Evolutionary conservation across 2,888 invertebrate species (phyloP).

Genomic region (Yponomeuta malinellus): DNA sequence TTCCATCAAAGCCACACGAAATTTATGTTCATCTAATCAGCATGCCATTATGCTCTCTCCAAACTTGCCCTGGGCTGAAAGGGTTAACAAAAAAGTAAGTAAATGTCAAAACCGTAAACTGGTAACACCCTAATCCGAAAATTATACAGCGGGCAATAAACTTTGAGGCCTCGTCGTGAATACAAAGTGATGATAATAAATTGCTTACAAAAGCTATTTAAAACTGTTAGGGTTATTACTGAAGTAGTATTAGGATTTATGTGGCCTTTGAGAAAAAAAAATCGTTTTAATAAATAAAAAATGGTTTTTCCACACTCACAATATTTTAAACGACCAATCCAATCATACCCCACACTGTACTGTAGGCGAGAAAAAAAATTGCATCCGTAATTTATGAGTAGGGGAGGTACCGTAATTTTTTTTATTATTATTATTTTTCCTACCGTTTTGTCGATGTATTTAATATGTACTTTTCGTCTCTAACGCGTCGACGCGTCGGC

Average conservation of each 20-base stretch:
- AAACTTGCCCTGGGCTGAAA: conserved; percentile 22
- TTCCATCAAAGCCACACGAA: conserved; percentile 35
- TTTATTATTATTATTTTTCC: too few species aligned
- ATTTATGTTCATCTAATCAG: conserved; percentile 53
- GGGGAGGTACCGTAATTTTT: too few species aligned
- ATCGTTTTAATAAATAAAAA: too few species aligned
- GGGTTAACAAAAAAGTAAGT: conserved; percentile 34
- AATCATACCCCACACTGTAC: too few species aligned
- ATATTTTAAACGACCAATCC: too few species aligned
- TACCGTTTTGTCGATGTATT: too few species aligned
- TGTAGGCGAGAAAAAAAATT: too few species aligned
- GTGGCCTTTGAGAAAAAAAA: too few species aligned
- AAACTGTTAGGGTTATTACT: background rate
- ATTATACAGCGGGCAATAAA: conserved; percentile 9
- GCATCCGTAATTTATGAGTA: too few species aligned
- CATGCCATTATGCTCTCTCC: conserved; percentile 37
- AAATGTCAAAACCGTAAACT: conserved; percentile 36
- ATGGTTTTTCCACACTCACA: too few species aligned
- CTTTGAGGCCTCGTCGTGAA: background rate
- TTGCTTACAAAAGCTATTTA: background rate
- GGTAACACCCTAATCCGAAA: conserved; percentile 21
- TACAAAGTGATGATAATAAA: background rate
- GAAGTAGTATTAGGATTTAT: background rate
- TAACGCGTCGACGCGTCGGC: too few species aligned
- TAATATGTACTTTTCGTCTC: too few species aligned